Evolutionary conservation across 2,797 vertebrate genomes (phyloP).

Genomic region (Pangasius sanitwongsei): DNA sequence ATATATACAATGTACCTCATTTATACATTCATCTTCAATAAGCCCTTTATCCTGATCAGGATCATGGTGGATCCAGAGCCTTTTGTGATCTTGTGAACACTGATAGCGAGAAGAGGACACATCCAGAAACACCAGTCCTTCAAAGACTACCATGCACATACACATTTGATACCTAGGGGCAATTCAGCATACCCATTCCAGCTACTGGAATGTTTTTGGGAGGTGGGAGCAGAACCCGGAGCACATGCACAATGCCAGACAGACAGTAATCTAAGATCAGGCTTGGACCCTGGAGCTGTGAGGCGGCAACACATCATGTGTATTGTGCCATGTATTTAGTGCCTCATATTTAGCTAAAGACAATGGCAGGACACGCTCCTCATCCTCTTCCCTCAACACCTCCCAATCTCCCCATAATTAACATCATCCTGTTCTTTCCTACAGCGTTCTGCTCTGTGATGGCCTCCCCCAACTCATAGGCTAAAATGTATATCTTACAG

Average conservation of each 20-base stretch:
- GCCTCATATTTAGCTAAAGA: neutral
- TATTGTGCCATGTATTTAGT: neutral
- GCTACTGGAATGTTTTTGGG: neutral
- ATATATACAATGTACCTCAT: neutral
- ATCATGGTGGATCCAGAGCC: neutral
- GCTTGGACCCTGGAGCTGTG: neutral
- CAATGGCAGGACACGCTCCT: neutral
- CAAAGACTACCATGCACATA: neutral
- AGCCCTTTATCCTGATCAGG: neutral
- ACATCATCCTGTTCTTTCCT: neutral
- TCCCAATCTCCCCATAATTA: neutral
- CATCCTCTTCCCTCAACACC: neutral
- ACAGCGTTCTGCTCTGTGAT: neutral
- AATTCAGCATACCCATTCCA: neutral
- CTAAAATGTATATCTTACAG: neutral
- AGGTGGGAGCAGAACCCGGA: neutral
- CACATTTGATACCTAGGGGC: neutral
- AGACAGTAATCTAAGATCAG: neutral
- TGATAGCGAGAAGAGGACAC: neutral
- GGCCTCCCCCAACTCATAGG: neutral
- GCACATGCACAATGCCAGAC: neutral
- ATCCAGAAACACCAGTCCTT: neutral
- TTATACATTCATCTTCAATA: neutral
- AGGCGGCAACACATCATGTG: neutral
- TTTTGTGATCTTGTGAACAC: neutral